Evolutionary conservation across 2,888 invertebrate genomes (phyloP), one percentile per base, ranked within the genome.

Genomic region (Glaucopsyche alexis): DNA sequence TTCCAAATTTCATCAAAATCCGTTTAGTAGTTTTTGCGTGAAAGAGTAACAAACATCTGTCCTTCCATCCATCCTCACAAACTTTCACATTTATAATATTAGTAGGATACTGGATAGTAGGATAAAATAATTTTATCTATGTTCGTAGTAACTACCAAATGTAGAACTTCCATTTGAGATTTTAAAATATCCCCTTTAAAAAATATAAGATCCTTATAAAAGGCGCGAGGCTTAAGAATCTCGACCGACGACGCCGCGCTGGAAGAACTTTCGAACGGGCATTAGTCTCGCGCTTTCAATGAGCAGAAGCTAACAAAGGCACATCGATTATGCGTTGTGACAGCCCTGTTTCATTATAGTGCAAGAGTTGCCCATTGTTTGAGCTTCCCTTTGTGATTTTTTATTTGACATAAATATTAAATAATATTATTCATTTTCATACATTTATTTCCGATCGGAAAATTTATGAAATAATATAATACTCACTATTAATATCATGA

Each of bases 301-400:
- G 60, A 60, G 29, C 60, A 60, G 29, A 60, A 60, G 60, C 60
- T 38, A 60, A 60, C 60, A 60, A 60, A 60, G 60, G 60, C 60
- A 29, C 60, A 60, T 60, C 60, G 38, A 60, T 60, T 60, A 60
- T 60, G 60, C 60, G 60, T 60, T 60, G 60, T 60, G 60, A 60
- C 60, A 60, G 60, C 60, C 60, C 29, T 38, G 60, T 60, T 60
- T 60, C 60, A 38, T 60, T 60, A 60, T 60, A 60, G 38, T 29
- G 29, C 60, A 2, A 13, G 29, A 60, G 60, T 13, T 14, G 60
- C 11, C 14, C 2, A 4, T 38, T 38, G 13, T 60, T 60, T 60
- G 29, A 13, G 29, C 14, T 29, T 7, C 60, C 13, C 7, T 60
- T 60, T 60, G 29, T 60, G 60, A 14, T 29, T 29, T 60, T 60